A percentile compares a stretch with the other conserved stretches of the same genome.
Conservation (phyloP, 2,797 vertebrate species). For the Etheostoma nigrum region DNA sequence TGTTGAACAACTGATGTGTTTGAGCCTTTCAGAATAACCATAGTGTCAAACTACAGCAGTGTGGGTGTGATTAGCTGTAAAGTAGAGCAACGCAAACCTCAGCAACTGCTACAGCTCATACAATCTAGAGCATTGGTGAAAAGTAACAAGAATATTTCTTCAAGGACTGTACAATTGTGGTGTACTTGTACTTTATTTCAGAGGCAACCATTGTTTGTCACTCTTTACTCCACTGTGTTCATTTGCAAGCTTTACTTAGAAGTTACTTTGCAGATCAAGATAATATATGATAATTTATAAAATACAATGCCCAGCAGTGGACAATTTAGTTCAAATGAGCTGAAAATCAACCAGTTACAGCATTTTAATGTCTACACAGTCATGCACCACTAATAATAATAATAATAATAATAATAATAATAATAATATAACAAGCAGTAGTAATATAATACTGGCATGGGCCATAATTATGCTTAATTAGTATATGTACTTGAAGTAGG, state of each 20-base stretch:
- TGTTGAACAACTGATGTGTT: constrained; percentile 31
- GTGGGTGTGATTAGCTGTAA: constrained; percentile 15
- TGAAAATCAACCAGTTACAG: background rate
- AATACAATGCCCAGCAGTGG: background rate
- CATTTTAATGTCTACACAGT: background rate
- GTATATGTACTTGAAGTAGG: background rate
- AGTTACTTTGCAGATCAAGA: background rate
- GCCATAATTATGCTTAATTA: background rate
- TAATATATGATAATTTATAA: background rate
- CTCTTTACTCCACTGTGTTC: background rate
- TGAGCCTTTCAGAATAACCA: constrained; percentile 44
- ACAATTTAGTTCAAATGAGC: background rate
- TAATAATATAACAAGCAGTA: background rate
- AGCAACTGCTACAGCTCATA: constrained; percentile 14
- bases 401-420: background rate
- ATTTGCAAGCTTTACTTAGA: background rate
- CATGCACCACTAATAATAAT: background rate
- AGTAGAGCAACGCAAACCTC: constrained; percentile 5
- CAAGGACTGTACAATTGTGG: background rate
- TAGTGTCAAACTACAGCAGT: constrained; percentile 19
- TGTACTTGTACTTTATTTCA: background rate
- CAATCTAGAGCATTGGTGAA: background rate
- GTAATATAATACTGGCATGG: background rate
- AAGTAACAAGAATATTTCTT: background rate
- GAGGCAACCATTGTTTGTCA: background rate